phyloP scores from a whole-genome alignment of 1,140 invertebrate species.

The Ectropis grisescens region DNA sequence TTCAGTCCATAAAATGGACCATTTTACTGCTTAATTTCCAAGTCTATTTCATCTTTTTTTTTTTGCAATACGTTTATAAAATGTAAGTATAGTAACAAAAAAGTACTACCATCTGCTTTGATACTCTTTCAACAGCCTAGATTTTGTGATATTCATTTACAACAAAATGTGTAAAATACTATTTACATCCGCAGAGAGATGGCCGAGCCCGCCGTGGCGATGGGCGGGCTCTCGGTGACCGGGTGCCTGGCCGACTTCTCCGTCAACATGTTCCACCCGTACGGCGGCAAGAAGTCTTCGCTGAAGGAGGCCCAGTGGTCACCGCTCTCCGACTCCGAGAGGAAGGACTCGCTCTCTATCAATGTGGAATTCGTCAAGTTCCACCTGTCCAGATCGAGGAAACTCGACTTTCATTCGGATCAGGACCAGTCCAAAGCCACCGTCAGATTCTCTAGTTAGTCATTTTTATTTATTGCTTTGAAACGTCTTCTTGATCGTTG shows the following conservation, averaged over 20 bases:
- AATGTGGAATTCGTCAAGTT: conserved; percentile 98
- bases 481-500: too few relatives aligned
- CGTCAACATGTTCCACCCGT: conserved; percentile 97
- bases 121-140: too few relatives aligned
- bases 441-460: conserved; percentile 91
- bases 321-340: conserved; percentile 87
- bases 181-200: too few relatives aligned
- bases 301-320: conserved; percentile 89
- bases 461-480: too few relatives aligned
- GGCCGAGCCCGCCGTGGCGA: conserved; percentile 73
- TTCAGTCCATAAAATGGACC: too few relatives aligned
- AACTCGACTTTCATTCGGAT: conserved; percentile 80
- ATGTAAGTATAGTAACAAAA: too few relatives aligned
- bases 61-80: too few relatives aligned
- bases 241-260: conserved; percentile 96
- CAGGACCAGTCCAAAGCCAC: conserved; percentile 80
- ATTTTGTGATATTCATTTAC: too few relatives aligned
- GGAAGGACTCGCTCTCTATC: conserved; percentile 95
- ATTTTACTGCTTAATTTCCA: too few relatives aligned
- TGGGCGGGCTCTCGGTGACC: conserved; percentile 92
- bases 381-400: conserved; percentile 90
- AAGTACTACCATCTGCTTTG: too few relatives aligned
- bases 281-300: conserved; percentile 88
- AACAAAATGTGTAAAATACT: neutral
- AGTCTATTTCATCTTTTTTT: too few relatives aligned